A percentile compares a stretch with the other conserved stretches of the same genome.
Conservation (phyloP, 2,113 vertebrate genomes). For the Anser cygnoides region DNA sequence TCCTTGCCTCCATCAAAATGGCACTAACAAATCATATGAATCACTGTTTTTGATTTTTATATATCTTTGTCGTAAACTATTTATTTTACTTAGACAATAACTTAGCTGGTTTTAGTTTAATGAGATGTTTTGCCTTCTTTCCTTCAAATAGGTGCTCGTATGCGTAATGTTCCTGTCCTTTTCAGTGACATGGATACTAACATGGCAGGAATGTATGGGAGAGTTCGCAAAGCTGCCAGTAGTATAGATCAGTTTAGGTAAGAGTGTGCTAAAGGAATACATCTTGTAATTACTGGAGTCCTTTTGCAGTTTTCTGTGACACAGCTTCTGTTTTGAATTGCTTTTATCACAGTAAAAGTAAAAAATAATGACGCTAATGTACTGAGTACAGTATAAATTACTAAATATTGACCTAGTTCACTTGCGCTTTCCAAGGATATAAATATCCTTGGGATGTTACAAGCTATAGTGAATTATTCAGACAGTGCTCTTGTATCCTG, state of each 20-base stretch:
- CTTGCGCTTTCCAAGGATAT: not conserved
- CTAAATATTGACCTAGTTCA: not conserved
- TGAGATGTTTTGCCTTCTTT: not conserved
- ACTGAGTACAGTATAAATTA: not conserved
- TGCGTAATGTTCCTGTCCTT: slow-evolving; percentile 90
- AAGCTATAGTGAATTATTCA: not conserved
- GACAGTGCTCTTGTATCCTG: not conserved
- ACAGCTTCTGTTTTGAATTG: not conserved
- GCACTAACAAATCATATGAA: not conserved
- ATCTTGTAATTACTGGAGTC: not conserved
- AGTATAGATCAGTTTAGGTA: slow-evolving; percentile 96
- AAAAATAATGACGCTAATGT: not conserved
- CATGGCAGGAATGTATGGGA: slow-evolving; percentile 86
- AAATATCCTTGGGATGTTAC: not conserved
- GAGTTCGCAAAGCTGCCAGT: slow-evolving; percentile 93
- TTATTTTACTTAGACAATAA: not conserved
- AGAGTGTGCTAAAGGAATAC: not conserved
- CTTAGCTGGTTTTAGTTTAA: not conserved
- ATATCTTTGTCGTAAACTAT: fast-evolving
- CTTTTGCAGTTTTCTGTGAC: not conserved
- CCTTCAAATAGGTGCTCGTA: slow-evolving; percentile 80
- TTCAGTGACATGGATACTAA: slow-evolving; percentile 86
- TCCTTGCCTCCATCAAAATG: not conserved
- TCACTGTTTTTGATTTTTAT: not conserved
- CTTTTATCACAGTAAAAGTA: not conserved